A percentile compares a stretch with the other conserved stretches of the same genome.
phyloP scores from a whole-genome alignment of 2,113 vertebrate species.

The Caranx ignobilis region DNA sequence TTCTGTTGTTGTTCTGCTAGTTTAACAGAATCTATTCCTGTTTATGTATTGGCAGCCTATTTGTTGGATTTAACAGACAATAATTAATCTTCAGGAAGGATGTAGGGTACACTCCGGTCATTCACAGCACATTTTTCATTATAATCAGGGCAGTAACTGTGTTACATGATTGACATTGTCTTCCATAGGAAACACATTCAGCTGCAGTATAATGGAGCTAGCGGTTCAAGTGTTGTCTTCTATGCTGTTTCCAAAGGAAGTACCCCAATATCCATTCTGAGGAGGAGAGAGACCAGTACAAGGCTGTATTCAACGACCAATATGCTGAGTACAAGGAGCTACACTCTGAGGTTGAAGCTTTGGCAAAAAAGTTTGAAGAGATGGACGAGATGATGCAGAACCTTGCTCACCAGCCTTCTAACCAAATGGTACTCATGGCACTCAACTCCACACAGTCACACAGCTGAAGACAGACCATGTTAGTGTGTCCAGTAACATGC shows the following conservation, averaged over 20 bases:
- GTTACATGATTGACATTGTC: too few species aligned
- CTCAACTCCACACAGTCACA: background rate
- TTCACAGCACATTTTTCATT: too few species aligned
- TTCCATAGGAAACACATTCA: too few species aligned
- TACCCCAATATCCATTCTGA: slow-evolving; percentile 90
- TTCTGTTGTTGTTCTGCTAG: too few species aligned
- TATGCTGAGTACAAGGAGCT: slow-evolving; percentile 96
- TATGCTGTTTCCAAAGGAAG: slow-evolving; percentile 83
- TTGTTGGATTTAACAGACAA: too few species aligned
- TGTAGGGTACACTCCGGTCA: too few species aligned
- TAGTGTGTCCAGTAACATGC: background rate
- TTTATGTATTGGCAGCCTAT: too few species aligned
- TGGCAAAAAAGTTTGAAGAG: slow-evolving; percentile 89
- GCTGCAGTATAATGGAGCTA: too few species aligned
- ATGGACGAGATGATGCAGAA: slow-evolving; percentile 90
- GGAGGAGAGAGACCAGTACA: slow-evolving; percentile 92
- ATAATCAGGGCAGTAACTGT: too few species aligned
- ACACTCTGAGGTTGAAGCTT: slow-evolving; percentile 89
- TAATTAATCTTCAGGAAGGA: too few species aligned
- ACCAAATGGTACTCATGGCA: slow-evolving; percentile 81
- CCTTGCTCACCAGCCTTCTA: slow-evolving; percentile 85
- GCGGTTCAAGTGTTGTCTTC: background rate
- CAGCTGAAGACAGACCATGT: background rate
- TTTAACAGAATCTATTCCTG: too few species aligned
- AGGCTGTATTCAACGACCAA: slow-evolving; percentile 97